These are phyloP conservation scores for Galago senegalensis DNA, from an alignment of 2,797 vertebrate genomes.

Conservation along the genomic window DNA sequence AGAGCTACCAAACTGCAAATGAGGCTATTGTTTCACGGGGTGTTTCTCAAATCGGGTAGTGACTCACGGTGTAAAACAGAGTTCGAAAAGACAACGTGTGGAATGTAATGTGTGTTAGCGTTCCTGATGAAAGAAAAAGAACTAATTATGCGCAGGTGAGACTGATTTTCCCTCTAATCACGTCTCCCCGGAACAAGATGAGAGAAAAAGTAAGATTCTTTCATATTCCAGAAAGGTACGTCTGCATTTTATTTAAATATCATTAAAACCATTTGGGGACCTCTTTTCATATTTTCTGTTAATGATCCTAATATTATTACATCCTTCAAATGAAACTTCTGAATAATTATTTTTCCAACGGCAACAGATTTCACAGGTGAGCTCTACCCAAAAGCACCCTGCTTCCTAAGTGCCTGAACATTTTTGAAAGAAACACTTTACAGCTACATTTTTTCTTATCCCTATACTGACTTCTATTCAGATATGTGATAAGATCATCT, in stretches of 20 bases:
- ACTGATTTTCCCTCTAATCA: not conserved
- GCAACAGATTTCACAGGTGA: not conserved
- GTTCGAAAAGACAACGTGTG: not conserved
- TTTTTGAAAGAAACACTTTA: not conserved
- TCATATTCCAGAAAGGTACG: not conserved
- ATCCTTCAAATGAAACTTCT: constrained; percentile 46
- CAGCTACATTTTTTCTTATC: not conserved
- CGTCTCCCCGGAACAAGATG: not conserved
- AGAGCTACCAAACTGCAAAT: not conserved
- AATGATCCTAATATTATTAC: not conserved
- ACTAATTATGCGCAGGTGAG: not conserved
- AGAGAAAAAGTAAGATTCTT: not conserved
- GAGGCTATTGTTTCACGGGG: not conserved
- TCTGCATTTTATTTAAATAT: constrained; percentile 9
- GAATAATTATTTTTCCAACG: not conserved
- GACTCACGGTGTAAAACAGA: not conserved
- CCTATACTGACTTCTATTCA: not conserved
- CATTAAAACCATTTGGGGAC: not conserved
- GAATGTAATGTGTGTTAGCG: not conserved
- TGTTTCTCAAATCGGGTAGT: not conserved
- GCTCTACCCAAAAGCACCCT: not conserved
- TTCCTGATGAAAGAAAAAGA: not conserved
- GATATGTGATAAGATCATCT: not conserved
- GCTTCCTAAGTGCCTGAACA: not conserved
- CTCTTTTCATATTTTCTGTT: constrained; percentile 24